phyloP scores from a whole-genome alignment of 1,140 invertebrate genomes.

The Tribolium madens region DNA sequence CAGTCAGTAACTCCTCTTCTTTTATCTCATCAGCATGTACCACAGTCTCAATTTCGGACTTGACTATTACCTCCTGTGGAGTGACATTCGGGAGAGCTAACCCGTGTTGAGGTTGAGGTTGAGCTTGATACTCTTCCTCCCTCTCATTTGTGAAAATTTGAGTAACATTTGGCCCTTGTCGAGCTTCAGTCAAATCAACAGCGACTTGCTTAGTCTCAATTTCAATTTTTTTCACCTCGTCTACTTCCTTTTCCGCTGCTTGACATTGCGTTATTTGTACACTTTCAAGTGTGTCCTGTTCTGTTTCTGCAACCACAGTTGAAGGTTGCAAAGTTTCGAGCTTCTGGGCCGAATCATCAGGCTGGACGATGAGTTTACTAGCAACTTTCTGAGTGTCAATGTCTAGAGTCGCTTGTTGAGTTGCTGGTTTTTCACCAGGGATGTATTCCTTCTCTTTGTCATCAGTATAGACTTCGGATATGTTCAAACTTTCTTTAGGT shows the following conservation, averaged over 20 bases:
- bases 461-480: slow-evolving; percentile 68
- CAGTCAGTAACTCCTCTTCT: slow-evolving; percentile 63
- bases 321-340: slow-evolving; percentile 62
- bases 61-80: slow-evolving; percentile 67
- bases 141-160: slow-evolving; percentile 70
- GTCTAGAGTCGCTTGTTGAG: slow-evolving; percentile 65
- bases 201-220: slow-evolving; percentile 68
- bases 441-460: slow-evolving; percentile 67
- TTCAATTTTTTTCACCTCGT: slow-evolving; percentile 64
- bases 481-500: slow-evolving; percentile 68
- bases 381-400: slow-evolving; percentile 68
- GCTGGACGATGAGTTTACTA: slow-evolving; percentile 67
- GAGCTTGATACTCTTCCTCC: slow-evolving; percentile 66
- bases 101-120: slow-evolving; percentile 63
- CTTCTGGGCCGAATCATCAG: slow-evolving; percentile 67
- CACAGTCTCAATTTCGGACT: slow-evolving; percentile 68
- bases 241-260: slow-evolving; percentile 70
- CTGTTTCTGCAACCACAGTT: slow-evolving; percentile 66
- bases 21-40: slow-evolving; percentile 65
- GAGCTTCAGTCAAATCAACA: slow-evolving; percentile 68
- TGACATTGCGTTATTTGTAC: slow-evolving; percentile 69
- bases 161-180: slow-evolving; percentile 66
- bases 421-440: slow-evolving; percentile 56
- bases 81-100: slow-evolving; percentile 66
- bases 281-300: slow-evolving; percentile 68